Percentiles rank a stretch among this genome's conserved stretches.
phyloP scores from a whole-genome alignment of 2,113 vertebrate genomes.

The Nymphicus hollandicus region DNA sequence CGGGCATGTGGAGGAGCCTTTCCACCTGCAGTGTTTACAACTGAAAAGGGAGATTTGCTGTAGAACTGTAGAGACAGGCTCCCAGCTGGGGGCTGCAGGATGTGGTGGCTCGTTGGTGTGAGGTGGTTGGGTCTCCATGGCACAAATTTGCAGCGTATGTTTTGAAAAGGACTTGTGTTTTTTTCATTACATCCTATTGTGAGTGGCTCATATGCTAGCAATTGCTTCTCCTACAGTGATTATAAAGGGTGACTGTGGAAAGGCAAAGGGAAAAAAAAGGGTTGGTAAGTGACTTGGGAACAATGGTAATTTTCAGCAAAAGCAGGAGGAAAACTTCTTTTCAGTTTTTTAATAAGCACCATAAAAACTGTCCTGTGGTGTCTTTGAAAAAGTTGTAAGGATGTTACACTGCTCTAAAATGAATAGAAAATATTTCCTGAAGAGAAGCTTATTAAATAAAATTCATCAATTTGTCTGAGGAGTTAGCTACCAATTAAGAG shows the following conservation, averaged over 20 bases:
- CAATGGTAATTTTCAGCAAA: not conserved
- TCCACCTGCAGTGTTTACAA: rapidly evolving
- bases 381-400: not conserved
- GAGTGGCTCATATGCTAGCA: not conserved
- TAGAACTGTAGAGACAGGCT: rapidly evolving
- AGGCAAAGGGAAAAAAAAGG: not conserved
- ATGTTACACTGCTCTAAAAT: not conserved
- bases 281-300: not conserved
- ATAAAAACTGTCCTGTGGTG: not conserved
- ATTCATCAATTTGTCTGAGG: not conserved
- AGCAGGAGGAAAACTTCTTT: not conserved
- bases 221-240: not conserved
- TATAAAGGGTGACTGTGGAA: not conserved
- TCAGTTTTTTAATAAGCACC: not conserved
- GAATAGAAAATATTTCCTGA: not conserved
- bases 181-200: rapidly evolving
- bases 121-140: not conserved
- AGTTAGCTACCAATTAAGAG: not conserved
- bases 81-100: rapidly evolving
- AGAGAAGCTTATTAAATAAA: not conserved
- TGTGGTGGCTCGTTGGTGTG: rapidly evolving
- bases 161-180: rapidly evolving
- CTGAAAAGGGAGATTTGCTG: not conserved
- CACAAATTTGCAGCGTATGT: not conserved
- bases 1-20: too few species aligned